Conservation (phyloP, 2,888 invertebrate species). For the Hemistola chrysoprasaria region DNA sequence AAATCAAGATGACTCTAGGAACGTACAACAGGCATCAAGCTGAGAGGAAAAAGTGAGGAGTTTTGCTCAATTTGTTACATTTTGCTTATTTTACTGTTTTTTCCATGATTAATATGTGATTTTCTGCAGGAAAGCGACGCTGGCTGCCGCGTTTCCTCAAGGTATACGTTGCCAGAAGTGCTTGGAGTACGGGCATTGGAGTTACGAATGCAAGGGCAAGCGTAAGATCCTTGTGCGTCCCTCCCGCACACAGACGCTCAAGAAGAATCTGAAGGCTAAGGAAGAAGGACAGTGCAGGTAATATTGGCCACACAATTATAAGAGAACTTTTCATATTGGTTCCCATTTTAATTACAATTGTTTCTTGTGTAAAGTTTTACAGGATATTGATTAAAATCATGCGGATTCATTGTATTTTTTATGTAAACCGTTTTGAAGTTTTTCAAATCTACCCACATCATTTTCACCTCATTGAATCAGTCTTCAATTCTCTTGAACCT, state of each 20-base stretch:
- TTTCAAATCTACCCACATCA: slow-evolving; percentile 22
- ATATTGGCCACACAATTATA: slow-evolving; percentile 1
- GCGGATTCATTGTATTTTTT: no score
- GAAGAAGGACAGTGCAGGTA: slow-evolving; percentile 67
- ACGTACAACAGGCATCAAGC: slow-evolving; percentile 76
- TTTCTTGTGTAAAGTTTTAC: no score
- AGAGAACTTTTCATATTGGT: no score
- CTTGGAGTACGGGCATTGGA: slow-evolving; percentile 96
- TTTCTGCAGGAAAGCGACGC: slow-evolving; percentile 77
- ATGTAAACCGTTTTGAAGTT: background rate
- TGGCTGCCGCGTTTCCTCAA: slow-evolving; percentile 86
- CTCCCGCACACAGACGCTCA: slow-evolving; percentile 91
- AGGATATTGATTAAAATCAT: no score
- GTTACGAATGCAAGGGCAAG: slow-evolving; percentile 95
- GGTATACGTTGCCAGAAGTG: slow-evolving; percentile 96
- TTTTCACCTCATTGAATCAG: no score
- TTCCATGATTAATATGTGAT: slow-evolving; percentile 20
- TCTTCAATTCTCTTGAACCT: no score
- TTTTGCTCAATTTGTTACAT: slow-evolving; percentile 9
- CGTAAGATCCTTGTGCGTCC: slow-evolving; percentile 92
- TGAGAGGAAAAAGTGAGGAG: slow-evolving; percentile 65
- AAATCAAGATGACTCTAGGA: slow-evolving; percentile 66
- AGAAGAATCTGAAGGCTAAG: slow-evolving; percentile 80
- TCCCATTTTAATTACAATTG: no score
- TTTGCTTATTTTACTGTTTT: slow-evolving; percentile 11